Conservation (phyloP, 2,888 invertebrate genomes). For the Ectobius pallidus region DNA sequence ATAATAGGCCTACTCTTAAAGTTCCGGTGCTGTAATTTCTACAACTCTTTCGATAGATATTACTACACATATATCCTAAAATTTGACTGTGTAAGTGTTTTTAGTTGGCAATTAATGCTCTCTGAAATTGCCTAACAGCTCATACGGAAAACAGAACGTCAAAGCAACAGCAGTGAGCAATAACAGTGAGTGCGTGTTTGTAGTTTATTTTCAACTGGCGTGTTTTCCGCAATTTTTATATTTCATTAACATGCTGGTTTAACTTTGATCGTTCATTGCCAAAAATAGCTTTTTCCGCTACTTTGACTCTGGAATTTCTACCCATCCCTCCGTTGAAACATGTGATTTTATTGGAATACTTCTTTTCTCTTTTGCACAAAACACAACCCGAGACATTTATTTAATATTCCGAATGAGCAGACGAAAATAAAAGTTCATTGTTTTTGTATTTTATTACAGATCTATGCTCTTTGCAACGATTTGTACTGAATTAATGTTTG, state of each 20-base stretch:
- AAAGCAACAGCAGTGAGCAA: neutral
- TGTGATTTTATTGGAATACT: neutral
- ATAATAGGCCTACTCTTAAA: no score
- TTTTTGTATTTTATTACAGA: slow-evolving; percentile 3
- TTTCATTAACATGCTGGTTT: slow-evolving; percentile 16
- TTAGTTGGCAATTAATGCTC: no score
- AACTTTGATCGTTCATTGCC: slow-evolving; percentile 13
- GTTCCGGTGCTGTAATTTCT: no score
- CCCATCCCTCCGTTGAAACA: no score
- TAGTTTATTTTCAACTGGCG: neutral
- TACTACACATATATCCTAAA: no score
- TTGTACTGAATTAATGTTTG: slow-evolving; percentile 21
- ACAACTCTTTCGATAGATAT: no score
- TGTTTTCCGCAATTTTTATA: neutral
- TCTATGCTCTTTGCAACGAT: neutral
- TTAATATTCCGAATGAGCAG: neutral
- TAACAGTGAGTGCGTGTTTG: neutral
- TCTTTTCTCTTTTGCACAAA: neutral
- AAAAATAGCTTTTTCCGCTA: slow-evolving; percentile 7
- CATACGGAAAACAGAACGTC: slow-evolving; percentile 2
- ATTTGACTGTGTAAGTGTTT: no score
- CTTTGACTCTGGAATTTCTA: slow-evolving; percentile 1
- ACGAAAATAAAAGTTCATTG: slow-evolving; percentile 4
- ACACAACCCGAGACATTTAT: neutral
- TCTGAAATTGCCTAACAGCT: no score